Base-by-base conservation (phyloP, 2,888 invertebrate species). In the Nowickia ferox region DNA sequence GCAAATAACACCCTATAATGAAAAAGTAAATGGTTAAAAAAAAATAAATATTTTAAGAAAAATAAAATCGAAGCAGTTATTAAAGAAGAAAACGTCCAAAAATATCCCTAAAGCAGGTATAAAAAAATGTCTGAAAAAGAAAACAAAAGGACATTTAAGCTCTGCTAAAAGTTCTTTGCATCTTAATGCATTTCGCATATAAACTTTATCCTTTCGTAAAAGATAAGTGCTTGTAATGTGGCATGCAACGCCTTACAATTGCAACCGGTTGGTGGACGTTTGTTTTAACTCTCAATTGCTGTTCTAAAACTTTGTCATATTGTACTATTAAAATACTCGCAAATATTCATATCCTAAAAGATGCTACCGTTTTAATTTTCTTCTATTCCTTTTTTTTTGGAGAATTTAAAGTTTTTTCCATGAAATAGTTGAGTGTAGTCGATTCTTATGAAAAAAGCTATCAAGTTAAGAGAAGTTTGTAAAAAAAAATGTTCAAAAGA, bases 41-140 rank as follows among this genome's bases (percentile, higher is more conserved):
- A 17, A 8, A 51, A 66, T 2, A 51, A 40, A 22, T 17, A 17
- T 57, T 42, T 1, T 57, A 72, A 46, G 4, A 59, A 30, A 46
- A 10, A 46, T 46, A 19, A 61, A 61, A 74, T 61, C 17, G 48
- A 71, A 72, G 10, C 30, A 51, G 48, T 72, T 42, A 71, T 59
- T 84, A 69, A 75, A 75, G 48, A 79, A 65, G 55, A 76, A 80
- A 69, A 61, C 80, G 76, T 84, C 66, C 80, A 71, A 30, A 80
- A 84, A 55, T 84, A 66, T 80, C 71, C 71, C 59, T 19, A 38
- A 75, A 65, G 53, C 71, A 76, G 74, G 57, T 51, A 65, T 11
- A 42, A 79, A 17, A 53, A 55, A 15, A 55, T 46, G 9, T 46
- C 13, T 9, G 5, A 40, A 40, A 22, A 44, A 30, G 10, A 30